Base-by-base conservation (phyloP, 2,888 invertebrate genomes). In the Megastigmus dorsalis region DNA sequence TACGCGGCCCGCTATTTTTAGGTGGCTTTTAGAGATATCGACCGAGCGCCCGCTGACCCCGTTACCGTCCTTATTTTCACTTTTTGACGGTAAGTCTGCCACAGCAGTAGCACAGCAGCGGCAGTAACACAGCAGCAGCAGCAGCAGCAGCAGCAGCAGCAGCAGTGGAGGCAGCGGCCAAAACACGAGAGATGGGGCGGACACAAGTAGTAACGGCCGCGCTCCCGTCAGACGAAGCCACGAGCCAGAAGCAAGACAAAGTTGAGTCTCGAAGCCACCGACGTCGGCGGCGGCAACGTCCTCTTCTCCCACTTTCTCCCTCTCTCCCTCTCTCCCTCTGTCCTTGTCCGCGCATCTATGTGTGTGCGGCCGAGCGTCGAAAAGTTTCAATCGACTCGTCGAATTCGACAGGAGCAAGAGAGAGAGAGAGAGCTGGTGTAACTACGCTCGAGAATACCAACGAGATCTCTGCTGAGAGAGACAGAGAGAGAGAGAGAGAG, bases 31-130 rank as follows among this genome's bases (percentile, higher is more conserved):
- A 65, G 57, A 72, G 72, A 18, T 65, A 65, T 65, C 65, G 72
- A 73, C 28, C 45, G 63, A 28, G 20, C 43, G 62, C 41, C 50
- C 52, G 45, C 55, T 63, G 60, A 74, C 74, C 62, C 57, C 74
- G 55, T 74, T 73, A 20, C 43, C 50, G 52, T 41, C 57, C 73
- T 59, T 63, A 67, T 73, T 73, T 74, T 74, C 74, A 68, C 74
- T 74, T 74, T 74, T 68, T 68, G 62, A 63, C 68, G 48, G 59
- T 10, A 28, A 41, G 13, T 26, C 26, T 28, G 59, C 28, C 3
- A 33, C 52, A n/a, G 50, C 57, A 23, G 36, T 10, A 13, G 28
- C 50, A 45, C 2, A 15, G n/a, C n/a, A n/a, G n/a, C n/a, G n/a
- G n/a, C n/a, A n/a, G n/a, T n/a, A n/a, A 9, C 18, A 23, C 57